A percentile compares a stretch with the other conserved stretches of the same genome.
phyloP scores from a whole-genome alignment of 2,888 invertebrate genomes.

The Helleia helle region DNA sequence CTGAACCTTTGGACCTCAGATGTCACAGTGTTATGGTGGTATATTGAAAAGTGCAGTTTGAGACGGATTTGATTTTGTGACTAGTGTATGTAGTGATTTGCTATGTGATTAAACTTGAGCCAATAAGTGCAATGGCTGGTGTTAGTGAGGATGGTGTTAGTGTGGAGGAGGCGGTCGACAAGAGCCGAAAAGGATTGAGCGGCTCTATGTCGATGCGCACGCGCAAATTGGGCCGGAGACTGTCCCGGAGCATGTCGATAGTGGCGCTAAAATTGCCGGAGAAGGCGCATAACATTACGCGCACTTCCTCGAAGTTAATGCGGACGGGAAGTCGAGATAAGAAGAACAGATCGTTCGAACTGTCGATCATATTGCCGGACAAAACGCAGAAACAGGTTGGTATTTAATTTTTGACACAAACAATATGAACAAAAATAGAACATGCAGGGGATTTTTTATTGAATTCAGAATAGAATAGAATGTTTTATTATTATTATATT shows the following conservation, averaged over 20 bases:
- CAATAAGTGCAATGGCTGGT: constrained; percentile 60
- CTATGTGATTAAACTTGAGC: constrained; percentile 46
- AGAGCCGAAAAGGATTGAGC: constrained; percentile 50
- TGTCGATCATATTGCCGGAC: constrained; percentile 77
- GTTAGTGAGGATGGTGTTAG: constrained; percentile 49
- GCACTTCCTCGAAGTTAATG: constrained; percentile 74
- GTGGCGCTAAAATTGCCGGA: constrained; percentile 71
- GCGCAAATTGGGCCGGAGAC: constrained; percentile 64
- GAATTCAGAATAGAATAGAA: no score
- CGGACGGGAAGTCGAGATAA: constrained; percentile 72
- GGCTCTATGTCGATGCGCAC: constrained; percentile 67
- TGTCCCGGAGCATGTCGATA: constrained; percentile 72
- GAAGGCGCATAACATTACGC: constrained; percentile 75
- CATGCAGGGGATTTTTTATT: no score
- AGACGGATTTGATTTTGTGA: constrained; percentile 48
- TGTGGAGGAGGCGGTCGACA: constrained; percentile 38
- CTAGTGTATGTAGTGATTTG: constrained; percentile 40
- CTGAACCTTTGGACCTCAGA: neutral
- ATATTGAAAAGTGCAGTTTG: constrained; percentile 39
- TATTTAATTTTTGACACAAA: no score
- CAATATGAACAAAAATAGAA: no score
- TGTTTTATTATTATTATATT: no score
- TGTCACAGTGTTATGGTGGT: neutral
- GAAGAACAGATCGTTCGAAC: constrained; percentile 73
- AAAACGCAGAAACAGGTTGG: constrained; percentile 77